phyloP scores from a whole-genome alignment of 1,140 invertebrate species.

The Bombus superbus region DNA sequence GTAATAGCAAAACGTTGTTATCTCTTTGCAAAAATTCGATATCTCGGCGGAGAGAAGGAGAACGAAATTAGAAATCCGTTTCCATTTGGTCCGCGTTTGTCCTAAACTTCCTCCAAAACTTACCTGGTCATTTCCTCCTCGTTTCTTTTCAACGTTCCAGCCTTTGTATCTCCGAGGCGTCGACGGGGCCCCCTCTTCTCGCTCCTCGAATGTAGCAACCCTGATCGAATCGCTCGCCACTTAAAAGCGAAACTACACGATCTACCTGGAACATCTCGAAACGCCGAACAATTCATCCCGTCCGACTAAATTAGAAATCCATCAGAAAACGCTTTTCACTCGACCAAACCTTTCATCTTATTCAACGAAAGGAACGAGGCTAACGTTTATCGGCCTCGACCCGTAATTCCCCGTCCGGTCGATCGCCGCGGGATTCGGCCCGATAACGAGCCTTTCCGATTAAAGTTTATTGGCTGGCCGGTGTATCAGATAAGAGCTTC shows the following conservation, averaged over 20 bases:
- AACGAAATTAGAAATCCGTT: no score
- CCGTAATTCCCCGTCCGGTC: slow-evolving; percentile 24
- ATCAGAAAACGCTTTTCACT: slow-evolving; percentile 38
- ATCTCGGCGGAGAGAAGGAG: no score
- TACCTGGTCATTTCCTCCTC: neutral
- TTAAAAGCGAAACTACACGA: neutral
- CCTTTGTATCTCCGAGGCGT: neutral
- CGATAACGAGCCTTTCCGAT: slow-evolving; percentile 51
- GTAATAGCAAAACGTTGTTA: neutral
- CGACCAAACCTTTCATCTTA: slow-evolving; percentile 18
- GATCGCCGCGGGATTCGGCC: slow-evolving; percentile 26
- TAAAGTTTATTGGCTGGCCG: slow-evolving; percentile 43
- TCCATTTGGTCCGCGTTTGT: no score
- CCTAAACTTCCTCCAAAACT: no score
- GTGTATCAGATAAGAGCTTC: slow-evolving; percentile 51
- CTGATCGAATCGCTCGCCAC: neutral
- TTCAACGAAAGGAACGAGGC: neutral
- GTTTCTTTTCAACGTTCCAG: neutral
- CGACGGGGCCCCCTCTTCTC: neutral
- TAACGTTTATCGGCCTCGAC: slow-evolving; percentile 44
- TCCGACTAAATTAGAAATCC: slow-evolving; percentile 41
- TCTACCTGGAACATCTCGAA: neutral
- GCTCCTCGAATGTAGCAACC: neutral
- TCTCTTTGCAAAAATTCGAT: neutral
- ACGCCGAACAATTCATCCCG: slow-evolving; percentile 15